Evolutionary conservation across 1,140 invertebrate genomes (phyloP).

Genomic region (Acromyrmex echinatior): DNA sequence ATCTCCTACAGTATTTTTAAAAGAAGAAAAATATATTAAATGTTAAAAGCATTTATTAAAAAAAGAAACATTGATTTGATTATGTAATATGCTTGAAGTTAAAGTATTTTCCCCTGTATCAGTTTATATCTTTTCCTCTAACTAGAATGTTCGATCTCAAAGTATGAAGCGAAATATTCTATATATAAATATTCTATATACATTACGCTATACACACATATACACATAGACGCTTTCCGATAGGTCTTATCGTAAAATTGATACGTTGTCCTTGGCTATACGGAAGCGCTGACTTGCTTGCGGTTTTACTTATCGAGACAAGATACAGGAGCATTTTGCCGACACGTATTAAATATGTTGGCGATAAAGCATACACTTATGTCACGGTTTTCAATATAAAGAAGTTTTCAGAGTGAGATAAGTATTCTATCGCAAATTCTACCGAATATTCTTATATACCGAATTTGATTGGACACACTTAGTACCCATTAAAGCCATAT

Average conservation of each 20-base stretch:
- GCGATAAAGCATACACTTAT: neutral
- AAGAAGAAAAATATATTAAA: neutral
- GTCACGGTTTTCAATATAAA: neutral
- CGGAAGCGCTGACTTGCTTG: constrained; percentile 1
- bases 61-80: neutral
- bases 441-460: neutral
- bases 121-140: neutral
- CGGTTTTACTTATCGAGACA: constrained; percentile 24
- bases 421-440: neutral
- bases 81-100: neutral
- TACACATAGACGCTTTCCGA: neutral
- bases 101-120: neutral
- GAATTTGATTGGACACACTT: too few species aligned
- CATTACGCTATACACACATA: neutral
- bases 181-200: neutral
- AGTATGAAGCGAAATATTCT: neutral
- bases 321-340: constrained; percentile 1
- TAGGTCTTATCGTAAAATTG: constrained; percentile 23
- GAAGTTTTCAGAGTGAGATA: neutral
- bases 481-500: too few species aligned
- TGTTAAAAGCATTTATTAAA: neutral
- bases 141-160: neutral
- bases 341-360: neutral
- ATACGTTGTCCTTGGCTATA: constrained; percentile 10
- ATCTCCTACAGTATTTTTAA: neutral